These are phyloP conservation scores for Trogon melanurus DNA, from an alignment of 2,113 vertebrate genomes.

Conservation along the genomic window DNA sequence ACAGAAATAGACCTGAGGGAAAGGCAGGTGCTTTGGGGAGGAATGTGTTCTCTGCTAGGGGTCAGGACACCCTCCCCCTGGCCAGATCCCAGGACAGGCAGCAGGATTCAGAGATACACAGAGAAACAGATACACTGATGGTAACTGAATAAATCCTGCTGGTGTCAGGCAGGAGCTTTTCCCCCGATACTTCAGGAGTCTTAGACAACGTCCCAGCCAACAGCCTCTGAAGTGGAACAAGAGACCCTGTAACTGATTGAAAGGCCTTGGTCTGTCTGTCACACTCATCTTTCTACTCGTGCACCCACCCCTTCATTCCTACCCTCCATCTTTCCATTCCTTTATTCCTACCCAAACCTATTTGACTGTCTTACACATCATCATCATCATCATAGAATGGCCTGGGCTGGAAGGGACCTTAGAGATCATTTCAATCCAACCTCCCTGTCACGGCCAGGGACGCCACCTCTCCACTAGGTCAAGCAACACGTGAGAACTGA, in stretches of 20 bases:
- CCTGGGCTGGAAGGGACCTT: too few relatives aligned
- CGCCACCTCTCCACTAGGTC: too few relatives aligned
- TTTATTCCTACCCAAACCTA: not conserved
- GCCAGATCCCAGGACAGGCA: not conserved
- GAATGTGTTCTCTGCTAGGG: not conserved
- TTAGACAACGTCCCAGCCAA: not conserved
- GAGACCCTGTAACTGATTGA: not conserved
- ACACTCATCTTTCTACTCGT: not conserved
- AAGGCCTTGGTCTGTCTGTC: not conserved
- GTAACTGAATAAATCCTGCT: not conserved
- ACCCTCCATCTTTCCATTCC: not conserved
- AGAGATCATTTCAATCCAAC: too few relatives aligned
- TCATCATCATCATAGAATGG: too few relatives aligned
- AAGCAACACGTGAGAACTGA: too few relatives aligned
- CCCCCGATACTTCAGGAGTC: not conserved
- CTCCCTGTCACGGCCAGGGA: too few relatives aligned
- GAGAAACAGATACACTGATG: not conserved
- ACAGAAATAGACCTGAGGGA: conserved; percentile 25
- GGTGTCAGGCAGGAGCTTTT: not conserved
- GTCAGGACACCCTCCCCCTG: not conserved
- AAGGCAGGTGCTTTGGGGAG: not conserved
- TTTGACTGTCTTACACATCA: not conserved
- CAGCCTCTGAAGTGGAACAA: not conserved
- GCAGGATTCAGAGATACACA: not conserved
- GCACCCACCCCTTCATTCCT: not conserved